A percentile compares a stretch with the other conserved stretches of the same genome.
Conservation (phyloP, 2,113 vertebrate genomes). For the Trogon melanurus region DNA sequence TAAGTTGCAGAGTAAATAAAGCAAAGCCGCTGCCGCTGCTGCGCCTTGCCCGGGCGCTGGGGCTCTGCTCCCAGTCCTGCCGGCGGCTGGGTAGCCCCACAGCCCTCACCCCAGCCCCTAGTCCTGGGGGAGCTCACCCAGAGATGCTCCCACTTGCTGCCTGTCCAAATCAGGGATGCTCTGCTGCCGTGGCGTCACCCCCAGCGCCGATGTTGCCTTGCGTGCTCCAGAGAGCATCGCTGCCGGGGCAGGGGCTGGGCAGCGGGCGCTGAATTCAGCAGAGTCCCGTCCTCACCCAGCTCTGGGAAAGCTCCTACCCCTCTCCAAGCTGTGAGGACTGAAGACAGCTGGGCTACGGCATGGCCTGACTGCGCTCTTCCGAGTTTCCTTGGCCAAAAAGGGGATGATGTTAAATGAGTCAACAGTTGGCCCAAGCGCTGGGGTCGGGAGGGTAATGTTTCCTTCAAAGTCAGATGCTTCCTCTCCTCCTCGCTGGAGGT, state of each 20-base stretch:
- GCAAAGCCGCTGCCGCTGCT: background rate
- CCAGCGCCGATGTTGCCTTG: accelerated
- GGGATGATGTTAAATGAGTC: background rate
- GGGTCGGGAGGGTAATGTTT: background rate
- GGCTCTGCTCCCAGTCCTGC: background rate
- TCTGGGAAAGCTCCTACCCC: background rate
- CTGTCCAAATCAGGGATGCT: background rate
- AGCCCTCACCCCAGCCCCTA: background rate
- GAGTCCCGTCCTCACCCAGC: accelerated
- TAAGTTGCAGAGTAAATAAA: slow-evolving; percentile 7
- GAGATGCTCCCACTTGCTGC: background rate
- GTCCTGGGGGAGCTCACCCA: background rate
- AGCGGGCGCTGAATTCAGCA: background rate
- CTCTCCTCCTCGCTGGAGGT: background rate
- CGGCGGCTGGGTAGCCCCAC: accelerated
- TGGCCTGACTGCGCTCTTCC: background rate
- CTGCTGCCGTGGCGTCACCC: background rate
- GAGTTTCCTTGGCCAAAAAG: background rate
- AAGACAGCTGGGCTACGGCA: background rate
- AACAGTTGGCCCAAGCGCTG: background rate
- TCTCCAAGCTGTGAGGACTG: accelerated
- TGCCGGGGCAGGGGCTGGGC: accelerated
- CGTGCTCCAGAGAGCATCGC: accelerated
- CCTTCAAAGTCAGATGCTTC: background rate
- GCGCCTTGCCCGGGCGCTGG: background rate